Conservation (phyloP, 1,140 invertebrate genomes). For the Centruroides vittatus region DNA sequence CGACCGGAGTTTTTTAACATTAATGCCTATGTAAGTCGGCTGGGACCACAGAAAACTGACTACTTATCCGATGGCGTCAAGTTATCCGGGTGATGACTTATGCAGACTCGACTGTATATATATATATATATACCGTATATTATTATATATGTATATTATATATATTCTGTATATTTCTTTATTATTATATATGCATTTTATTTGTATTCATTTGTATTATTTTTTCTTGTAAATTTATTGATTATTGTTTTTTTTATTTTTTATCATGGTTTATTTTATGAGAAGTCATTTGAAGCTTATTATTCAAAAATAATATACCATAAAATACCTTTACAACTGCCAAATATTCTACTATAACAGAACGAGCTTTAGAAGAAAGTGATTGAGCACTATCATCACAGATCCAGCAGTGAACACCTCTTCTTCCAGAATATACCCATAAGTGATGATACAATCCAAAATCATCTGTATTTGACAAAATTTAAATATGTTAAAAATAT, state of each 20-base stretch:
- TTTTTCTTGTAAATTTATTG: too few species aligned
- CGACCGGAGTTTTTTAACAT: too few species aligned
- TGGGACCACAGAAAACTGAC: too few species aligned
- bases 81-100: too few species aligned
- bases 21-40: too few species aligned
- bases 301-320: neutral
- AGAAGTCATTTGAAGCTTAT: neutral
- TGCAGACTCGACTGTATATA: too few species aligned
- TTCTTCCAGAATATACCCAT: constrained; percentile 92
- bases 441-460: constrained; percentile 87
- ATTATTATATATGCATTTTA: too few species aligned
- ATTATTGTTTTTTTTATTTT: constrained; percentile 22
- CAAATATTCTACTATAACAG: constrained; percentile 79
- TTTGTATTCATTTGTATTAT: too few species aligned
- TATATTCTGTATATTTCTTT: too few species aligned
- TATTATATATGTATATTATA: too few species aligned
- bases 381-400: constrained; percentile 70
- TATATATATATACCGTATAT: too few species aligned
- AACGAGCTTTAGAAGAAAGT: constrained; percentile 43
- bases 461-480: constrained; percentile 50
- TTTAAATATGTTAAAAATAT: neutral
- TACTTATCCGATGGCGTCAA: too few species aligned
- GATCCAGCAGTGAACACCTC: constrained; percentile 97
- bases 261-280: neutral
- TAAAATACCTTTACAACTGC: constrained; percentile 26